Conservation (phyloP, 2,888 invertebrate species). For the Pilophorus perplexus region DNA sequence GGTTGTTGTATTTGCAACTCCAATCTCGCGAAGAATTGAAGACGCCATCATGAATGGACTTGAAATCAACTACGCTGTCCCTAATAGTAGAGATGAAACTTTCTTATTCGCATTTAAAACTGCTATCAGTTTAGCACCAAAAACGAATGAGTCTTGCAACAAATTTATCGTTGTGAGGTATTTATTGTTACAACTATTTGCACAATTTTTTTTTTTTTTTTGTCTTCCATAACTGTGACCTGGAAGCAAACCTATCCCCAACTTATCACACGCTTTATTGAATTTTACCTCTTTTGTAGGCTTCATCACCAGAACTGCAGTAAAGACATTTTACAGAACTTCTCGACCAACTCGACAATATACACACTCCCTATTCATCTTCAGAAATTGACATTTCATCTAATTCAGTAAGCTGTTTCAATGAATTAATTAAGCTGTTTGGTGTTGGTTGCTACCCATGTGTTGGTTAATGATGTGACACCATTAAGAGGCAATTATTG, state of each 20-base stretch:
- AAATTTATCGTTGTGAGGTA: conserved; percentile 21
- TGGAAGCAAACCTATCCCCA: neutral
- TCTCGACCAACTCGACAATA: neutral
- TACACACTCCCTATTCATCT: conserved; percentile 5
- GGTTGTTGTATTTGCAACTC: conserved; percentile 15
- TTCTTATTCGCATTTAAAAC: conserved; percentile 9
- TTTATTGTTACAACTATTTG: neutral
- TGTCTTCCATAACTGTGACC: too few relatives aligned
- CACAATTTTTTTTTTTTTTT: too few relatives aligned
- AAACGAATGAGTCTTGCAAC: neutral
- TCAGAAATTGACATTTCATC: neutral
- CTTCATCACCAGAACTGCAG: neutral
- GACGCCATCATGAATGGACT: neutral
- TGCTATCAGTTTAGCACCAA: neutral
- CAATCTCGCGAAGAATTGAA: conserved; percentile 3
- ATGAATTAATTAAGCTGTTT: too few relatives aligned
- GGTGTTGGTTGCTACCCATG: too few relatives aligned
- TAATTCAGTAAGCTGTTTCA: neutral
- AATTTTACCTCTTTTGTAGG: neutral
- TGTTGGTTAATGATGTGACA: too few relatives aligned
- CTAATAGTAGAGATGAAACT: conserved; percentile 16
- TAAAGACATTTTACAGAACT: neutral
- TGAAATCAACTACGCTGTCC: neutral
- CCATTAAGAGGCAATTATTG: too few relatives aligned
- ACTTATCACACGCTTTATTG: neutral